Conservation (phyloP, 2,797 vertebrate genomes). For the Enteromius fasciolatus region DNA sequence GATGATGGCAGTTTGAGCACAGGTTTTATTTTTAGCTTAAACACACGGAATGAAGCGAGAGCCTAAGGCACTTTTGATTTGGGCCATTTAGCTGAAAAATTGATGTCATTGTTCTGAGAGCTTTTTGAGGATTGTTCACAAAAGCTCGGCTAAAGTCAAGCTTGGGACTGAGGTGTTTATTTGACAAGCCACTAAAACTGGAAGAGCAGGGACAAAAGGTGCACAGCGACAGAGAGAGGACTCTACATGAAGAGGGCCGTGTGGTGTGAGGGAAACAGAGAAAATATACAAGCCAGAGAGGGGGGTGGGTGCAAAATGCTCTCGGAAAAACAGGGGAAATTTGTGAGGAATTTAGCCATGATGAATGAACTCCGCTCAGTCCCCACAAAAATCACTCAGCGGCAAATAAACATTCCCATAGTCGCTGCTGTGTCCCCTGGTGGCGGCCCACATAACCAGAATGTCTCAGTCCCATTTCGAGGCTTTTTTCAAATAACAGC, state of each 20-base stretch:
- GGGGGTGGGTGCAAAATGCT: constrained; percentile 2
- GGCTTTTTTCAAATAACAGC: constrained; percentile 55
- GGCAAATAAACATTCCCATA: constrained; percentile 58
- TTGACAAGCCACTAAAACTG: constrained; percentile 42
- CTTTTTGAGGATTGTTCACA: constrained; percentile 48
- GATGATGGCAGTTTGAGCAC: constrained; percentile 55
- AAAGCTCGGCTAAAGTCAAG: constrained; percentile 56
- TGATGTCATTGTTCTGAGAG: constrained; percentile 46
- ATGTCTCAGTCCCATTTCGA: constrained; percentile 53
- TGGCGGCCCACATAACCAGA: constrained; percentile 52
- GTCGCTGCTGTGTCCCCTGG: constrained; percentile 54
- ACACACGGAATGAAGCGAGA: constrained; percentile 48
- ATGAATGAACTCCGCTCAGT: constrained; percentile 48
- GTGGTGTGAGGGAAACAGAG: constrained; percentile 30
- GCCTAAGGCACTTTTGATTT: constrained; percentile 55
- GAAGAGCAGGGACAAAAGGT: constrained; percentile 50
- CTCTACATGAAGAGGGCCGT: constrained; percentile 4
- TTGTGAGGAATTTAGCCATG: constrained; percentile 54
- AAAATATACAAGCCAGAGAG: constrained; percentile 14
- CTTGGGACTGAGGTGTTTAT: constrained; percentile 47
- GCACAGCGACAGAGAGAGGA: constrained; percentile 30
- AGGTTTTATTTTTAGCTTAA: constrained; percentile 56
- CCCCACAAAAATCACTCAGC: constrained; percentile 54
- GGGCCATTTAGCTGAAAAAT: constrained; percentile 57
- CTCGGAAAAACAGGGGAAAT: constrained; percentile 19